Evolutionary conservation across 2,888 invertebrate genomes (phyloP), one percentile per base, ranked within the genome.

Genomic region (Cantharis rufa): DNA sequence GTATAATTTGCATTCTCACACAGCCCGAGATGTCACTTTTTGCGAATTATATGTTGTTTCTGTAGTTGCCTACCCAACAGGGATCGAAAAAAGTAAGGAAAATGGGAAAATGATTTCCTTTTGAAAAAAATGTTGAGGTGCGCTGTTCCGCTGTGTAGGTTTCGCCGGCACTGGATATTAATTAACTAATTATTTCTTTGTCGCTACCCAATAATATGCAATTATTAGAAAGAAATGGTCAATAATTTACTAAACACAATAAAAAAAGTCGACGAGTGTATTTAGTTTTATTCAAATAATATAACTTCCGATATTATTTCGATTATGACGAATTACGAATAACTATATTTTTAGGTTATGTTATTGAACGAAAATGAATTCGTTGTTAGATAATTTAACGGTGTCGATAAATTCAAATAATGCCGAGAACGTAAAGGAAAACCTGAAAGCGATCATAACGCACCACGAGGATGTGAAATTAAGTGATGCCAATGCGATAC

Each of bases 381-480:
- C 75, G 4, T 61, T 79, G 27, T 70, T 78, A 21, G 72, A 69
- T 10, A 73, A 78, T 15, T 71, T 80, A 76, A 66, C 71, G 18
- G 16, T 16, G 10, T 76, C 78, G 32, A 71, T 80, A 63, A 74
- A 75, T 73, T 69, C 88, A 87, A 83, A 89, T 88, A 82, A 89
- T 87, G 83, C 87, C 85, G 74, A 84, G 72, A 89, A 89, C 80
- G 88, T 91, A 76, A 90, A 89, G 81, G 83, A 85, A 61, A 89
- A 89, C 86, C 85, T 91, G 48, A 88, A 88, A 74, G 87, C 88
- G 70, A 89, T 91, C 72, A 89, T 90, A 78, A 83, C 85, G 78
- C 84, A 86, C 72, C 90, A 89, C 27, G 88, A 88, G 84, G 88
- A 89, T 81, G 89, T 90, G 74, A 88, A 90, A 83, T 88, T 88